Evolutionary conservation across 2,888 invertebrate genomes (phyloP).

Genomic region (Agrochola litura): DNA sequence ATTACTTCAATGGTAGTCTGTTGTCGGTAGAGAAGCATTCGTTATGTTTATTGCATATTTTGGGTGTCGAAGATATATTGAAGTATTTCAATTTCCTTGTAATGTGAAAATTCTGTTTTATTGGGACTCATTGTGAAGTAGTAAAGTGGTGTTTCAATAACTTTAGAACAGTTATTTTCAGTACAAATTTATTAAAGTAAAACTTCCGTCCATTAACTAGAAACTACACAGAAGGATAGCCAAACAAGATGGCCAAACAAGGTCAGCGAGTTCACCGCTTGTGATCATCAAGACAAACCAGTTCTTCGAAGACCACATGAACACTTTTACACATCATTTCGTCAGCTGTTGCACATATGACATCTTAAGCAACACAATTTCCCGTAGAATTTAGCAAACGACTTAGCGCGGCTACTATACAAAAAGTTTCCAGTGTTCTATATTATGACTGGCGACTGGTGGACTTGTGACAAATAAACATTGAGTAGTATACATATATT

Average conservation of each 20-base stretch:
- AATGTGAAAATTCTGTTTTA: conserved; percentile 15
- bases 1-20: conserved; percentile 40
- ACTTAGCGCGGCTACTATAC: not conserved
- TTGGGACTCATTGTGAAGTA: too few species aligned
- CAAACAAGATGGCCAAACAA: not conserved
- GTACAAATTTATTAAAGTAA: not conserved
- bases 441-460: not conserved
- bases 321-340: too few species aligned
- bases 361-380: not conserved
- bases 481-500: too few species aligned
- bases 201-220: not conserved
- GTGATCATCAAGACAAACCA: not conserved
- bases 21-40: conserved; percentile 5
- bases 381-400: not conserved
- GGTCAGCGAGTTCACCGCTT: too few species aligned
- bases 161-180: not conserved
- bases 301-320: not conserved
- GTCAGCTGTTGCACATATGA: not conserved
- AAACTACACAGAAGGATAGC: not conserved
- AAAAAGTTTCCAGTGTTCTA: not conserved
- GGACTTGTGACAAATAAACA: not conserved
- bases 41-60: conserved; percentile 56
- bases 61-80: conserved; percentile 30
- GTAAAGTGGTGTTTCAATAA: not conserved
- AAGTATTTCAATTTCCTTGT: conserved; percentile 38